phyloP scores from a whole-genome alignment of 37 sponge, comb jelly and placozoan species.

The Spongilla lacustris region DNA sequence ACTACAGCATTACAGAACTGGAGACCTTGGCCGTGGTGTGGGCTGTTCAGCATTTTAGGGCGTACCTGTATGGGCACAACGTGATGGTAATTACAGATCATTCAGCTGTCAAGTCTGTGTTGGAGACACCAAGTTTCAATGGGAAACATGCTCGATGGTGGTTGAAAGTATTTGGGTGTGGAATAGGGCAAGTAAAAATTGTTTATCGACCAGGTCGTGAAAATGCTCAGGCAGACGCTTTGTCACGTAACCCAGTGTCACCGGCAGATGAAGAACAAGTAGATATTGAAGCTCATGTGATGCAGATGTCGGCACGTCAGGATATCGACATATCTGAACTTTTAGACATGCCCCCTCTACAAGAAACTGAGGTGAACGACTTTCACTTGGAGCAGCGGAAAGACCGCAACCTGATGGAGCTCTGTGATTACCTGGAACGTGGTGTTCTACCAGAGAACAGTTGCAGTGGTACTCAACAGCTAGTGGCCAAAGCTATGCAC shows the following conservation, averaged over 20 bases:
- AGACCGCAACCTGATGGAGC: constrained; percentile 16
- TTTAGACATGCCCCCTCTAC: neutral
- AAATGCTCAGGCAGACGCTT: constrained; percentile 33
- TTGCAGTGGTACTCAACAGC: neutral
- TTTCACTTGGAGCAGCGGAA: constrained; percentile 52
- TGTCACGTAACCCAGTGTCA: constrained; percentile 28
- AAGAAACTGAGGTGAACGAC: no score
- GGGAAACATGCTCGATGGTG: constrained; percentile 75
- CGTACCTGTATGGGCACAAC: constrained; percentile 51
- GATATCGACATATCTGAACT: constrained; percentile 13
- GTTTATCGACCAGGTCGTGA: constrained; percentile 34
- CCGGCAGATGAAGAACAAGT: neutral
- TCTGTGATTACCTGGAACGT: constrained; percentile 18
- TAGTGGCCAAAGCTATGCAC: neutral
- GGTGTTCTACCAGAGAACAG: constrained; percentile 35
- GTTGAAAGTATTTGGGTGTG: neutral
- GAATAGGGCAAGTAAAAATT: constrained; percentile 12
- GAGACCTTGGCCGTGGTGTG: constrained; percentile 77
- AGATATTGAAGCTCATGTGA: neutral
- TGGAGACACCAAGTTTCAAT: constrained; percentile 61
- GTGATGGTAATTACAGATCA: constrained; percentile 66
- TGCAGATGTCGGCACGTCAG: neutral
- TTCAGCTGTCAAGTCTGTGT: constrained; percentile 69
- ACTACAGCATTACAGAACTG: constrained; percentile 66
- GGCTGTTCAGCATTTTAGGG: constrained; percentile 49